Conservation (phyloP, 53 echinoderm and acorn worm genomes). For the Stichopus horrens region DNA sequence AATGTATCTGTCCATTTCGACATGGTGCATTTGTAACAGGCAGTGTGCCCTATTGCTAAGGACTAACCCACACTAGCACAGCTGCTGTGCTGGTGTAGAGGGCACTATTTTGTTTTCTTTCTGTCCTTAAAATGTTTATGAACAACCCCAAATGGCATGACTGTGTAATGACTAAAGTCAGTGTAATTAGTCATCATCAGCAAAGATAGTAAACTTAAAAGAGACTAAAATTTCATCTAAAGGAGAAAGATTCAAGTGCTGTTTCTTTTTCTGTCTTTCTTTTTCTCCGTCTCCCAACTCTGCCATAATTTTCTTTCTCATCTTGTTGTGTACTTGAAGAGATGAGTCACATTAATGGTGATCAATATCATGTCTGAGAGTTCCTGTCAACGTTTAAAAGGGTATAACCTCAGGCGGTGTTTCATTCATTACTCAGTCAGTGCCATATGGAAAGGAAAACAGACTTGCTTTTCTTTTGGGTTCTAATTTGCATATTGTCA, state of each 20-base stretch:
- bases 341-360: neutral
- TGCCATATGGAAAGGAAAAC: constrained; percentile 1
- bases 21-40: neutral
- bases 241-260: neutral
- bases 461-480: neutral
- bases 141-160: neutral
- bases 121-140: neutral
- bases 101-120: constrained; percentile 21
- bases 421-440: constrained; percentile 8
- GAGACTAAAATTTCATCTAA: neutral
- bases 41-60: constrained; percentile 13
- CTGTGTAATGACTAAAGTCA: neutral
- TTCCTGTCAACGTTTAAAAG: neutral
- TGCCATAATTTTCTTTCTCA: neutral
- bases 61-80: constrained; percentile 33
- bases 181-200: neutral
- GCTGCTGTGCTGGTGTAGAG: constrained; percentile 43
- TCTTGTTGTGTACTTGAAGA: neutral
- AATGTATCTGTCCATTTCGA: neutral
- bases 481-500: constrained; percentile 41
- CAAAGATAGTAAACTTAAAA: neutral
- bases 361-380: neutral
- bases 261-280: neutral
- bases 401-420: neutral
- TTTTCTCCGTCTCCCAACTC: neutral